Conservation (phyloP, 64 coral and sea anemone genomes). For the Trachythela sp. region DNA sequence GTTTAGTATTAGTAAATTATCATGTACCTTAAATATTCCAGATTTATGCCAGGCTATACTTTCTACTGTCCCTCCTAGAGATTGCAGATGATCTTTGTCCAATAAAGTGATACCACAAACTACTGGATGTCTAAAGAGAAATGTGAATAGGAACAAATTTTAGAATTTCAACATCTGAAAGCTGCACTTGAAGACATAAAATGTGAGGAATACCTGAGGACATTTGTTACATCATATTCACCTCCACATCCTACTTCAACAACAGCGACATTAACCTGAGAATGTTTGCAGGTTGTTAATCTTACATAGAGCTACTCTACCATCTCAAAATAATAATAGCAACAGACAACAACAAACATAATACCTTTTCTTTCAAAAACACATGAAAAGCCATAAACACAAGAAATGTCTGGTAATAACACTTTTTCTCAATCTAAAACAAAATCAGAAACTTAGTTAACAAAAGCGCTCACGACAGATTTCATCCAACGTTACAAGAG, state of each 20-base stretch:
- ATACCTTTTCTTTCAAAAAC: conserved; percentile 11
- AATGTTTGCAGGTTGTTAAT: not conserved
- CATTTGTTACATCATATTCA: conserved; percentile 17
- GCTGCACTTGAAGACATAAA: not conserved
- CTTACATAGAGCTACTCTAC: not conserved
- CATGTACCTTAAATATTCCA: conserved; percentile 1
- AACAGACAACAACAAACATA: not conserved
- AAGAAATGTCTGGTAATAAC: not conserved
- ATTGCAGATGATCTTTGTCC: not conserved
- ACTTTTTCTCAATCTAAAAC: not conserved
- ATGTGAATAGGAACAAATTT: not conserved
- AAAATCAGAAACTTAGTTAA: not conserved
- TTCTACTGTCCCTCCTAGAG: not conserved
- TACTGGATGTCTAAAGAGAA: not conserved
- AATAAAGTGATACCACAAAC: conserved; percentile 8
- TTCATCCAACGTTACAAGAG: not conserved
- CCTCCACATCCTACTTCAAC: conserved; percentile 8
- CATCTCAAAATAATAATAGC: not conserved
- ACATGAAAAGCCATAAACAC: conserved; percentile 13
- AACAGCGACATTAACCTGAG: not conserved
- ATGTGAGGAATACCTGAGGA: not conserved
- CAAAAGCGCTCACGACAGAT: not conserved
- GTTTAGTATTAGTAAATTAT: too few relatives aligned
- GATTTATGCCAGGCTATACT: conserved; percentile 27
- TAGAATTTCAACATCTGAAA: not conserved